Base-by-base conservation (phyloP, 2,797 vertebrate species). In the Pipistrellus nathusii region DNA sequence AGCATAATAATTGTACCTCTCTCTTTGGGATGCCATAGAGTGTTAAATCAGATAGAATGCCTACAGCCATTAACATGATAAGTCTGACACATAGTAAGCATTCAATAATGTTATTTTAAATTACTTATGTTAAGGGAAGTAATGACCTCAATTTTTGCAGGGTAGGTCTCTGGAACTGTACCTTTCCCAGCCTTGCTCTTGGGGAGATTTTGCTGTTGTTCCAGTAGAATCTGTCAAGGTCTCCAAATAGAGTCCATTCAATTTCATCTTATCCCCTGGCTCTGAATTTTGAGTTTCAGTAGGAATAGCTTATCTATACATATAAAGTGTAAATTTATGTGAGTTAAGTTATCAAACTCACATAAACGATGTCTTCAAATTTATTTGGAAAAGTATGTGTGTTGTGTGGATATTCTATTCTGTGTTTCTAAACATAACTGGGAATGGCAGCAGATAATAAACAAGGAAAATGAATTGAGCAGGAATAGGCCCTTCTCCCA, bases 271-370 rank as follows among this genome's bases (percentile, higher is more conserved):
- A 81, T 32, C 30, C 71, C 78, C 20, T 11, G 30, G 53, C 23
- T 41, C 53, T 73, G 25, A 30, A 86, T 85, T 92, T 83, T 83
- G 13, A 66, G 21, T 86, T 88, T 93, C 62, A 78, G 41, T 51
- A 90, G 35, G 9, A 21, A 77, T 57, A n/a, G 23, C 7, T 1
- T 87, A 64, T 23, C 30, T 83, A 53, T 88, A 80, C 5, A 53
- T 25, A 92, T 46, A 46, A 53, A 86, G 41, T 80, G 15, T 44
- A 91, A 75, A 73, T 77, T 73, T 85, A 35, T 86, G 20, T 87
- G 76, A 82, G 69, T 93, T 91, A 68, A 80, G 88, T 88, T 69
- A 83, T 57, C 3, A 80, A 87, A 77, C 23, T 59, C 55, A 88
- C 7, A 66, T 30, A 78, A 90, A 83, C 3, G 5, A 75, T 75